Conservation (phyloP, 2,888 invertebrate genomes). For the Lasius fuliginosus region DNA sequence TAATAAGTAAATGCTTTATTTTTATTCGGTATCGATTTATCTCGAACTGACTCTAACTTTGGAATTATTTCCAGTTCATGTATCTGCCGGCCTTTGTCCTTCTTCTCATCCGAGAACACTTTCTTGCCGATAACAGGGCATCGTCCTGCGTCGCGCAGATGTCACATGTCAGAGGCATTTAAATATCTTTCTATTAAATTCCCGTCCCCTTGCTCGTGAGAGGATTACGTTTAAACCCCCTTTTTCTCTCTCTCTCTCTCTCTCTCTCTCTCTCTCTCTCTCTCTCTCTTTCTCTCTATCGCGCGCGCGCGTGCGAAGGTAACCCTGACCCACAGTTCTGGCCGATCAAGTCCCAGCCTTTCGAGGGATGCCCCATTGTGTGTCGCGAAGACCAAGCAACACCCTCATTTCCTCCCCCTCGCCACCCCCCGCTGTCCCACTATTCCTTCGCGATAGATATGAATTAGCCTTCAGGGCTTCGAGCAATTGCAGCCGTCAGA, state of each 20-base stretch:
- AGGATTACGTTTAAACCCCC: conserved; percentile 64
- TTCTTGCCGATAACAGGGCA: conserved; percentile 25
- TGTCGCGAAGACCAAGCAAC: conserved; percentile 61
- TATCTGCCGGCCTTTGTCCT: not conserved
- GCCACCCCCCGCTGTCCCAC: conserved; percentile 40
- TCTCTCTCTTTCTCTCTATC: not conserved
- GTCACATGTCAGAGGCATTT: conserved; percentile 69
- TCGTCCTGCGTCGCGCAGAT: conserved; percentile 36
- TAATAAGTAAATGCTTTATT: not conserved
- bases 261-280: not conserved
- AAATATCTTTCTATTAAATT: conserved; percentile 80
- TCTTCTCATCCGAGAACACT: not conserved
- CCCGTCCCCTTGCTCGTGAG: conserved; percentile 48
- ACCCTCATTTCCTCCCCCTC: conserved; percentile 20
- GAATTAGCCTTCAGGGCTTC: conserved; percentile 74
- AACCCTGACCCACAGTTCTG: conserved; percentile 84
- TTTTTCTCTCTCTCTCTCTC: not conserved
- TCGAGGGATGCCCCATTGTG: conserved; percentile 80
- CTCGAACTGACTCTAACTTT: not conserved
- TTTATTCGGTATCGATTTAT: not conserved
- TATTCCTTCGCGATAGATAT: conserved; percentile 60
- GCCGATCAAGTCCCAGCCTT: conserved; percentile 73
- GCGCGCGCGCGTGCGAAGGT: conserved; percentile 48
- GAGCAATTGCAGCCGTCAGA: conserved; percentile 60
- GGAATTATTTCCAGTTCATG: not conserved